These are phyloP conservation scores for Dorcus parallelipipedus DNA, from an alignment of 2,888 invertebrate species.

Conservation along the genomic window DNA sequence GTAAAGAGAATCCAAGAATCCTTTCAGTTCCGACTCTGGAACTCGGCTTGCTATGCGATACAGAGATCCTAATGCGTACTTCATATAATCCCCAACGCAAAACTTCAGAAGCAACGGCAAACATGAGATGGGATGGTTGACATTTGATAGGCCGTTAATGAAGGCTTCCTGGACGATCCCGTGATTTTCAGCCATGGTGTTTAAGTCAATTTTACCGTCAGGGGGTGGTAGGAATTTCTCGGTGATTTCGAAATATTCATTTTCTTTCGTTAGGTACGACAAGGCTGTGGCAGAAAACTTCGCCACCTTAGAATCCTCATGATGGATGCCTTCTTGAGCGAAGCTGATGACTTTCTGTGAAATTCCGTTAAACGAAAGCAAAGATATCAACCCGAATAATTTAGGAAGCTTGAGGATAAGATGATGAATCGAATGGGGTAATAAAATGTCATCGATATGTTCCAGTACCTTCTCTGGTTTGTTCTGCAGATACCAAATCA, in stretches of 20 bases:
- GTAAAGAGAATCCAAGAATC: conserved; percentile 1
- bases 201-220: not conserved
- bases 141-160: conserved; percentile 1
- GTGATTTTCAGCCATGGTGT: not conserved
- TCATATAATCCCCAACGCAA: conserved; percentile 15
- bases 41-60: conserved; percentile 2
- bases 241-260: not conserved
- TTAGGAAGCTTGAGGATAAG: too few relatives aligned
- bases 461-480: not conserved
- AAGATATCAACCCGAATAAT: too few relatives aligned
- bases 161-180: not conserved
- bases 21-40: conserved; percentile 4
- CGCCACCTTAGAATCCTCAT: not conserved
- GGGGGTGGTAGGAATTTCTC: not conserved
- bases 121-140: conserved; percentile 2
- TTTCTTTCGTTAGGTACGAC: not conserved
- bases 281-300: not conserved
- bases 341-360: too few relatives aligned
- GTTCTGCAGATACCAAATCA: not conserved
- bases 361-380: too few relatives aligned
- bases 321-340: not conserved
- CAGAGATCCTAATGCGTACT: conserved; percentile 5
- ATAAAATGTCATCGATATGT: not conserved
- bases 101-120: conserved; percentile 11
- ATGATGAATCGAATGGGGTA: not conserved